phyloP scores from a whole-genome alignment of 2,113 vertebrate genomes.

The Stegostoma tigrinum region DNA sequence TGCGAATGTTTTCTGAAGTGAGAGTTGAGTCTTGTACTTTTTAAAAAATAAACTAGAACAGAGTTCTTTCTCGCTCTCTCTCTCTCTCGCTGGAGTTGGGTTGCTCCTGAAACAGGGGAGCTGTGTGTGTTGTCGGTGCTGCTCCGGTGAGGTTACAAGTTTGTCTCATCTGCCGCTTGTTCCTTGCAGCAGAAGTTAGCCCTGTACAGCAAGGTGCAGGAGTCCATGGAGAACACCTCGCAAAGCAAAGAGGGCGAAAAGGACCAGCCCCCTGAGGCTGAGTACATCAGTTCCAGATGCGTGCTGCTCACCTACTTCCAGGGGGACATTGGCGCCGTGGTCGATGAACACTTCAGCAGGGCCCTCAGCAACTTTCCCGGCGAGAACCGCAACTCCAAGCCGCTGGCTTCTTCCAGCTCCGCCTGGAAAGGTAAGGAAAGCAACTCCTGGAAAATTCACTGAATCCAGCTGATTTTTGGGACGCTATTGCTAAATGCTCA shows the following conservation, averaged over 20 bases:
- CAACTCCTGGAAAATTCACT: not conserved
- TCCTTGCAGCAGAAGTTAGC: slow-evolving; percentile 65
- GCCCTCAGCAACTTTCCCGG: slow-evolving; percentile 79
- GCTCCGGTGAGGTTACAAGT: not conserved
- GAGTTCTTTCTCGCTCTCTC: not conserved
- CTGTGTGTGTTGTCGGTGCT: not conserved
- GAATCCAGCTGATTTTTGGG: not conserved
- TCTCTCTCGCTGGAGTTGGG: too few species aligned
- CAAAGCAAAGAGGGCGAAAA: slow-evolving; percentile 64
- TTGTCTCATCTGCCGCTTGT: not conserved
- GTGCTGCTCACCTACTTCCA: slow-evolving; percentile 98
- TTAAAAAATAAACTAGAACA: not conserved
- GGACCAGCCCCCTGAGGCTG: slow-evolving; percentile 81
- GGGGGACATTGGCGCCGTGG: slow-evolving; percentile 88
- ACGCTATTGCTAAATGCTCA: not conserved
- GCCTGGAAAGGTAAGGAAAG: slow-evolving; percentile 79
- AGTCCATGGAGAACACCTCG: slow-evolving; percentile 70
- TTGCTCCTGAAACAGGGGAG: not conserved
- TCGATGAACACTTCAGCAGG: slow-evolving; percentile 94
- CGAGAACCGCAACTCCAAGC: slow-evolving; percentile 61
- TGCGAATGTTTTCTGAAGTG: not conserved
- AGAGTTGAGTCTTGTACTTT: not conserved
- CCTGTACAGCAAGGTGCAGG: slow-evolving; percentile 89
- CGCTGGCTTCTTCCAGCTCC: slow-evolving; percentile 60
- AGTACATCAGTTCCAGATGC: slow-evolving; percentile 94